Base-by-base conservation (phyloP, 2,888 invertebrate species). In the Drosophila aldrichi region DNA sequence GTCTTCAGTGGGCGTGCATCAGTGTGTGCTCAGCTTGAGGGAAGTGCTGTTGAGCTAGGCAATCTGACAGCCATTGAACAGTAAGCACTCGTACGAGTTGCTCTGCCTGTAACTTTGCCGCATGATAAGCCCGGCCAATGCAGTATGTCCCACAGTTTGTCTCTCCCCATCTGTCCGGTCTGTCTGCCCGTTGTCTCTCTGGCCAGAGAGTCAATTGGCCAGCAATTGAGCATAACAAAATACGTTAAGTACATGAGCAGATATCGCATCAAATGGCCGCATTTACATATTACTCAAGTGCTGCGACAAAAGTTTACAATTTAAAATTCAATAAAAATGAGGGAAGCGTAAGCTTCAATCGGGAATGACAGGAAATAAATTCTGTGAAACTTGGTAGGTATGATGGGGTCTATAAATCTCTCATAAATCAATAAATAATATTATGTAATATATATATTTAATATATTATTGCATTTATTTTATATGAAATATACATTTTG, bases 181-280 rank as follows among this genome's bases (percentile, higher is more conserved):
- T 55, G 20, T 32, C 14, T 38, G 61, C 41, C 44, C 34, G 40
- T n/a, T 59, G 70, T 60, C 63, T 64, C 34, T 22, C 18, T 59
- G 62, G 55, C 22, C 59, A 44, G 46, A 76, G 81, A 77, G 81
- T 80, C 77, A 77, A 77, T 77, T 77, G 77, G 77, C 66, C 77
- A 40, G 77, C 77, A 77, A 77, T 77, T 77, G 77, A 77, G 71
- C 80, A 67, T 77, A 80, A 76, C 81, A 80, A 77, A 77, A 76
- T 71, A 67, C 69, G 80, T 80, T 77, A 77, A 77, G 77, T 71
- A 77, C 63, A 66, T 49, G 54, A 60, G 56, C 66, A 52, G 60
- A 67, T 64, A 77, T 71, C 71, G 81, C 77, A 80, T 77, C 76
- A 77, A 77, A 64, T 67, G 63, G 63, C 80, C 65, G 59, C 76